Base-by-base conservation (phyloP, 1,140 invertebrate genomes). In the Venturia canescens region DNA sequence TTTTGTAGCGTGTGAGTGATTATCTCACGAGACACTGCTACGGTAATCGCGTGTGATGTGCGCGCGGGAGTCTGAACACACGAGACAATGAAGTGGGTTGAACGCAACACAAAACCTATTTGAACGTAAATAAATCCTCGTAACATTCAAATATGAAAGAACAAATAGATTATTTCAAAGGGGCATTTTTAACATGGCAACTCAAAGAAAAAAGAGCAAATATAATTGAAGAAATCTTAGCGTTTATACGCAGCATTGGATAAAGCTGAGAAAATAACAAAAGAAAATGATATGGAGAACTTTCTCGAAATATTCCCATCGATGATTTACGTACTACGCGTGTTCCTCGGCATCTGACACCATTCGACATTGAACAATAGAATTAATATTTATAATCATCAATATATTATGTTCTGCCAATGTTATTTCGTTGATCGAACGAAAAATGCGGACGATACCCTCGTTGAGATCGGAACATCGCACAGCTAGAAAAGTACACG, bases 121-220 rank as follows among this genome's bases (percentile, higher is more conserved):
- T 44, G 38, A 44, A 44, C 38, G 38, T 11, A 44, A 44, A 1
- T 34, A 34, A 3, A 34, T 34, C 31, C 31, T 53, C 50, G 50
- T 53, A 3, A n/a, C 50, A n/a, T 11, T 3, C 1, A 57, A 57
- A 3, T 13, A 44, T 57, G 0, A 23, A 57, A 3, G 53, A 57
- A 57, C 18, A 57, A 57, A 1, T 16, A n/a, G 4, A 57, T 21
- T 57, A 57, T 21, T 57, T 23, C 15, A 57, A 57, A 21, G 2
- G 21, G 18, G 53, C 53, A 57, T 57, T 57, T 57, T 57, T 57
- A 57, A 57, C 53, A 23, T 57, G 18, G 53, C 53, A 57, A n/a
- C n/a, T n/a, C 3, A n/a, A n/a, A 57, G n/a, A 18, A 57, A 21
- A 57, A 57, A 57, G 4, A 57, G 21, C n/a, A 57, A 23, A 44